Percentiles rank a stretch among this genome's conserved stretches.
Conservation (phyloP, 2,888 invertebrate species). For the Cremastinae sp. region DNA sequence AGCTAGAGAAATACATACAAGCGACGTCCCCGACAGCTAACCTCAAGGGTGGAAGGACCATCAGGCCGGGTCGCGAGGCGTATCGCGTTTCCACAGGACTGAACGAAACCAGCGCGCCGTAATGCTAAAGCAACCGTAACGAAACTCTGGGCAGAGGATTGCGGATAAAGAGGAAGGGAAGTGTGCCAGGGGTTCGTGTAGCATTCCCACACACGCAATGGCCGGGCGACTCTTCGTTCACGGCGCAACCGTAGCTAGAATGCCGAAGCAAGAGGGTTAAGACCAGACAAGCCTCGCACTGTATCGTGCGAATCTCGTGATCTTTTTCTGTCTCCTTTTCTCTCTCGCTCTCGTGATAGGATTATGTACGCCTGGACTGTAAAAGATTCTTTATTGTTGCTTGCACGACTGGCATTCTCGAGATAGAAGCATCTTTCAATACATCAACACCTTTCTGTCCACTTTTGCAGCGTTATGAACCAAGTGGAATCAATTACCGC, state of each 20-base stretch:
- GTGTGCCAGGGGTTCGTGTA: too few species aligned
- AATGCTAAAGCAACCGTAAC: slow-evolving; percentile 67
- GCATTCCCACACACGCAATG: too few species aligned
- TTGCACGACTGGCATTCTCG: slow-evolving; percentile 36
- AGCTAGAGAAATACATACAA: not conserved
- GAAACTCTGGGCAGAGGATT: slow-evolving; percentile 62
- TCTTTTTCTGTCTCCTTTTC: slow-evolving; percentile 33
- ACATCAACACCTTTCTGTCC: not conserved
- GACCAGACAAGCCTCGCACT: slow-evolving; percentile 10
- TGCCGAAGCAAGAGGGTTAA: slow-evolving; percentile 2
- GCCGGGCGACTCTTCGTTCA: not conserved
- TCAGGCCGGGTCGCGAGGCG: slow-evolving; percentile 60
- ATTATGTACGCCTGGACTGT: slow-evolving; percentile 59
- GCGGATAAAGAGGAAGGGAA: not conserved
- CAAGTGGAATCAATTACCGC: slow-evolving; percentile 30
- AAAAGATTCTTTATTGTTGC: slow-evolving; percentile 60
- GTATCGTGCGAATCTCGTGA: slow-evolving; percentile 46
- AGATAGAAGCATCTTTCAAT: slow-evolving; percentile 48
- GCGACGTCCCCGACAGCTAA: slow-evolving; percentile 3
- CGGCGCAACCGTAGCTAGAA: not conserved
- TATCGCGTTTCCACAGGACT: slow-evolving; percentile 78
- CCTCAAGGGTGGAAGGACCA: slow-evolving; percentile 45
- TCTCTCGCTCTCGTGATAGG: slow-evolving; percentile 47
- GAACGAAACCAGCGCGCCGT: slow-evolving; percentile 68
- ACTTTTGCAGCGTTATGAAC: slow-evolving; percentile 10